Base-by-base conservation (phyloP, 2,113 vertebrate species). In the Picathartes gymnocephalus region DNA sequence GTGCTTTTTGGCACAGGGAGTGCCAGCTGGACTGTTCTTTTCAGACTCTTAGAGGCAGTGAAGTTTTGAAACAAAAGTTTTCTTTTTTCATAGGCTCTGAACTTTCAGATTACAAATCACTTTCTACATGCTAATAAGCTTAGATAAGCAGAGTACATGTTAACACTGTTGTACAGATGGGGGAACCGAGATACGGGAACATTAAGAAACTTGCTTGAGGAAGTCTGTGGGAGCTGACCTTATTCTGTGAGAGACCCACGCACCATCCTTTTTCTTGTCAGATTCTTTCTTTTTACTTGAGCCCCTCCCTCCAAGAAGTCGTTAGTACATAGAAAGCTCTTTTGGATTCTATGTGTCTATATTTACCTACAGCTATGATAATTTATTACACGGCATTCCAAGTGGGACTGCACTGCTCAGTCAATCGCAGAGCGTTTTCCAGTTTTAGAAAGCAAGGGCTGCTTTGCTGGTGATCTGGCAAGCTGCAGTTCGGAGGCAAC, bases 171-270 rank as follows among this genome's bases (percentile, higher is more conserved):
- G 91, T 96, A 60, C 95, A 92, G 93, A 95, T 96, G 91, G 93
- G 95, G 88, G 92, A 96, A 87, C 66, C 1, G 6, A 89, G 93
- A 90, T 81, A 57, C 2, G 0, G 76, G 76, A 95, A 92, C 92
- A 81, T 79, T 84, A 92, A 94, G 95, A 72, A 96, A 86, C 86
- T 97, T 84, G 94, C 92, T 94, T 33, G 81, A 96, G 95, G 95
- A 96, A 92, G 88, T 94, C 95, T 94, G 92, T 94, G 88, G 85
- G 92, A 96, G 93, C 93, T 96, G 95, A 95, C 93, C 95, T 92
- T 96, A 83, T 80, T 96, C 93, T 83, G 64, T 9, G 53, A 48
- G 90, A 94, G 94, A 95, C 93, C 93, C 90, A 97, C 90, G 86
- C 95, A 96, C 95, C 95, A 94, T 92, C 95, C 93, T 86, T 94